A percentile compares a stretch with the other conserved stretches of the same genome.
Conservation (phyloP, 2,797 vertebrate species). For the Salarias fasciatus region DNA sequence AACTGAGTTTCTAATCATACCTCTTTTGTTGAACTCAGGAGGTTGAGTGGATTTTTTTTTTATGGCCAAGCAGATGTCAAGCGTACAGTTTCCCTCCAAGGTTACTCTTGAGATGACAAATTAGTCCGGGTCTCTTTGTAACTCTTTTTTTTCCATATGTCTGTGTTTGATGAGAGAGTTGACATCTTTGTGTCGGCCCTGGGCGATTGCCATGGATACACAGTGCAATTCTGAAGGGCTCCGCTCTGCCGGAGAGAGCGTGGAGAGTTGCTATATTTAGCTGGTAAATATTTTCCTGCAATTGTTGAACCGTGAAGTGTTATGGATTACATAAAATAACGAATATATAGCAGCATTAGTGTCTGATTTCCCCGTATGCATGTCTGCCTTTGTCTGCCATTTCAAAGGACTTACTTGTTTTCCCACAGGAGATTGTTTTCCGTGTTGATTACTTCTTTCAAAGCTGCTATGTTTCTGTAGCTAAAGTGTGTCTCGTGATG, state of each 20-base stretch:
- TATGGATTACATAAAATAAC: conserved; percentile 11
- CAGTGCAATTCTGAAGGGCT: conserved; percentile 39
- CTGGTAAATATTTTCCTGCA: conserved; percentile 9
- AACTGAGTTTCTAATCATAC: conserved; percentile 76
- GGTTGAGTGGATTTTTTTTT: conserved; percentile 45
- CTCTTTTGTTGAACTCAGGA: conserved; percentile 71
- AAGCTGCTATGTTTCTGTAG: conserved; percentile 44
- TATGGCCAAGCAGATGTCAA: conserved; percentile 61
- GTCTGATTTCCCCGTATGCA: conserved; percentile 24
- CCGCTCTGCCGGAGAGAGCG: conserved; percentile 35
- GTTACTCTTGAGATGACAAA: conserved; percentile 69
- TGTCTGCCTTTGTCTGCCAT: conserved; percentile 22
- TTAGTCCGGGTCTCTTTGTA: conserved; percentile 43
- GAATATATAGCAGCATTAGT: conserved; percentile 49
- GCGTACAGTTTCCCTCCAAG: conserved; percentile 67
- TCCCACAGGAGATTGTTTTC: conserved; percentile 49
- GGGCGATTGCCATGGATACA: conserved; percentile 68
- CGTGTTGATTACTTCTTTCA: conserved; percentile 51
- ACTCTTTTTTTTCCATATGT: conserved; percentile 9
- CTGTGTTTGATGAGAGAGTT: conserved; percentile 67
- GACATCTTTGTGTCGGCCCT: conserved; percentile 62
- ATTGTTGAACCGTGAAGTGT: conserved; percentile 8
- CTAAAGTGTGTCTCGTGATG: conserved; percentile 50
- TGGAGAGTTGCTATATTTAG: conserved; percentile 51
- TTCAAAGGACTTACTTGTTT: conserved; percentile 35